Evolutionary conservation across 1,140 invertebrate species (phyloP), one percentile per base, ranked within the genome.

Genomic region (Listronotus oregonensis): DNA sequence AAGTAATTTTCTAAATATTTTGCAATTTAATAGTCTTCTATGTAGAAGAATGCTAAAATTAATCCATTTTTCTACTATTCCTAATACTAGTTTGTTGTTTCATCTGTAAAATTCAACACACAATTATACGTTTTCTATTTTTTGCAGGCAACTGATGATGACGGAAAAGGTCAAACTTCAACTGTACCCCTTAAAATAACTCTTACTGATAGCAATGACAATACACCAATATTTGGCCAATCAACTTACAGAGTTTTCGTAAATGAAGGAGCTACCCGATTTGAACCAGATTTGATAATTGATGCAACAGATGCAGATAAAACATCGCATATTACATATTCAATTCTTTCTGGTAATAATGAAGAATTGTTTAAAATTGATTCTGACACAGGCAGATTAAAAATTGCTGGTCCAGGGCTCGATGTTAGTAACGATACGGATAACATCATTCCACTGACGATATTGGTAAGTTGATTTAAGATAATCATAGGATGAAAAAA

Each of bases 161-260:
- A 90, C 70, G 93, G 93, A 0, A 81, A 85, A 46, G 93, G 91
- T 0, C 89, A 90, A 71, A 88, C 84, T 9, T 87, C 87, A 10
- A 88, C 88, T 17, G 89, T 93, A 0, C 89, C 92, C 0, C 81
- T 98, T 0, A 88, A 88, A 66, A 89, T 98, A 6, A 84, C 86
- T 0, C 79, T 97, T 0, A 81, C 82, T 0, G 94, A 97, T 77
- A 89, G 87, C 34, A 96, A 97, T 74, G 95, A 97, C 78, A 95
- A 93, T 74, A 82, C 89, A 0, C 93, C 94, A 0, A 81, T 84
- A 9, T 95, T 95, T 77, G 80, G 85, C 8, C 88, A 87, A 54
- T 80, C 86, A 0, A 82, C 87, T 10, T 94, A 94, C 77, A 85
- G 87, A 7, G 88, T 89, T 0, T 89, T 90, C 4, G 90, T 95